Base-by-base conservation (phyloP, 2,797 vertebrate species). In the Poeciliopsis presidionis region DNA sequence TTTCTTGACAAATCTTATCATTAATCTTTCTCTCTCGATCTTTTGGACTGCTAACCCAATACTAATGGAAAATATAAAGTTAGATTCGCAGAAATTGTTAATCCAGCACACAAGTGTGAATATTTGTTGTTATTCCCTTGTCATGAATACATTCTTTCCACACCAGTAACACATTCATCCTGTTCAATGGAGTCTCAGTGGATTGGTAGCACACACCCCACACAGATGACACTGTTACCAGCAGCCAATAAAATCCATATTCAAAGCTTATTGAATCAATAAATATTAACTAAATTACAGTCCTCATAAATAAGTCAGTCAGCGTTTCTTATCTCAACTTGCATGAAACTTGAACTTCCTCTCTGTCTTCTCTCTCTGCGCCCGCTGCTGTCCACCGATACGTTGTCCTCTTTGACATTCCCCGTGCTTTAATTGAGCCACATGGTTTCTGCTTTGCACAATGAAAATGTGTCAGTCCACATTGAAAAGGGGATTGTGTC, bases 381-480 rank as follows among this genome's bases (percentile, higher is more conserved):
- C 57, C 12, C 13, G 6, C 49, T 73, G 41, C 33, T 75, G 51
- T 87, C 14, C 41, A 3, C 83, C 72, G 65, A 84, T 90, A 78
- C 57, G 76, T 75, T 80, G 84, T 67, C 76, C 78, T 67, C 30
- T 47, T 77, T 88, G 81, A 84, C 86, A 91, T 93, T 94, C 86
- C 84, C 90, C 39, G 25, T 4, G 5, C 73, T 78, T 82, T 88
- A 89, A 90, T 88, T 85, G 80, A 87, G 84, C 80, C 79, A 87
- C 69, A 75, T 85, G 88, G 88, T 57, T 90, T 88, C 83, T 88
- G 33, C 69, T 73, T 83, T 36, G 82, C 77, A 90, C 91, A 94
- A 91, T 89, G 86, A 85, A 76, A 88, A 82, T 76, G 87, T 90
- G 86, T 87, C 80, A 28, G 49, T 79, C 78, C 18, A 39, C 78